Evolutionary conservation across 2,888 invertebrate genomes (phyloP).

Genomic region (Kryphioiulus occultus): DNA sequence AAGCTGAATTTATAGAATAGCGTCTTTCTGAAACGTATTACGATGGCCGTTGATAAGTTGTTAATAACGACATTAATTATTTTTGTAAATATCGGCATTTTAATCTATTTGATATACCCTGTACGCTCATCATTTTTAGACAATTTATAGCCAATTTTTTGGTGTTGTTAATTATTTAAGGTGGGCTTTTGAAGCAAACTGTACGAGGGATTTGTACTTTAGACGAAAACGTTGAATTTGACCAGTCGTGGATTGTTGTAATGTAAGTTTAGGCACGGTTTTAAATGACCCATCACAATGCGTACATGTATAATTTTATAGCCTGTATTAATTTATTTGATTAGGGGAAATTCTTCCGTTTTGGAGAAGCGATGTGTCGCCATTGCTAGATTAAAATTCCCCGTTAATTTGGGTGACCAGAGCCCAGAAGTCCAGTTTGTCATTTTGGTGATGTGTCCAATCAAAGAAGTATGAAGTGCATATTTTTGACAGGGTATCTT

Average conservation of each 20-base stretch:
- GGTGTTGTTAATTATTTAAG: background rate
- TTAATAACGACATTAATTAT: too few relatives aligned
- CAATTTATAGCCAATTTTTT: too few relatives aligned
- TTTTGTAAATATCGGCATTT: too few relatives aligned
- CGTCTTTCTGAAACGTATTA: too few relatives aligned
- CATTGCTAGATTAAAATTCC: slow-evolving; percentile 67
- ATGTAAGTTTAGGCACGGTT: background rate
- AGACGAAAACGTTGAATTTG: slow-evolving; percentile 34
- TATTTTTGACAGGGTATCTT: background rate
- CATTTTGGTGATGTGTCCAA: slow-evolving; percentile 69
- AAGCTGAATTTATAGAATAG: too few relatives aligned
- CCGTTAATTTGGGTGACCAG: slow-evolving; percentile 68
- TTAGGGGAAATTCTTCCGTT: background rate
- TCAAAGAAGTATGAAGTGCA: slow-evolving; percentile 63
- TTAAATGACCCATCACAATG: background rate
- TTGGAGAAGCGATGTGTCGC: slow-evolving; percentile 68
- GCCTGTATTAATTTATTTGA: background rate
- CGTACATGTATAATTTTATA: background rate
- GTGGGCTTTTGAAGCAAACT: slow-evolving; percentile 26
- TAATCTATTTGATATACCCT: too few relatives aligned
- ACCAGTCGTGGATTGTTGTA: slow-evolving; percentile 24
- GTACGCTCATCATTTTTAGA: too few relatives aligned
- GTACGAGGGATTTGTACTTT: slow-evolving; percentile 3
- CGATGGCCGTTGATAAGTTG: too few relatives aligned
- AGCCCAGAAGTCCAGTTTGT: slow-evolving; percentile 69